Evolutionary conservation across 2,888 invertebrate species (phyloP).

Genomic region (Tanypteryx hageni): DNA sequence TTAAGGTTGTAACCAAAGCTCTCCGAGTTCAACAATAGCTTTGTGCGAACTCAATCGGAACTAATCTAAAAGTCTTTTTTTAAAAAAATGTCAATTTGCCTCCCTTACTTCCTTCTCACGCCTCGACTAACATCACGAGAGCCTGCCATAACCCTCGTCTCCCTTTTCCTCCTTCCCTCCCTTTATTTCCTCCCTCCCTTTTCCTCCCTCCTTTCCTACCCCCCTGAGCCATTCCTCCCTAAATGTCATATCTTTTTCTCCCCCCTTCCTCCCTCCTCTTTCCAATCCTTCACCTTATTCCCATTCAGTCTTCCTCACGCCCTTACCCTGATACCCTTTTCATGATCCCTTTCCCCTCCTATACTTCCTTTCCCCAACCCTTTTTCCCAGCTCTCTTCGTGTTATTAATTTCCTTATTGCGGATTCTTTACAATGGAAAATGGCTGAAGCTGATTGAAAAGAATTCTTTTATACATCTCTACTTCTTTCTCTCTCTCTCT

Average conservation of each 20-base stretch:
- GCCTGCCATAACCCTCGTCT: neutral
- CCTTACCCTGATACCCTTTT: too few relatives aligned
- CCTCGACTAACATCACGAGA: neutral
- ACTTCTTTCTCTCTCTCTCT: neutral
- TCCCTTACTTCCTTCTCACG: neutral
- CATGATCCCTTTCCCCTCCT: neutral
- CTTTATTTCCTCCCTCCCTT: neutral
- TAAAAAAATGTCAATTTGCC: neutral
- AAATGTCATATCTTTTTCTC: neutral
- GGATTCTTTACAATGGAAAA: constrained; percentile 15
- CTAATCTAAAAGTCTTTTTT: constrained; percentile 12
- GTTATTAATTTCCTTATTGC: constrained; percentile 32
- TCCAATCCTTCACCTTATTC: neutral
- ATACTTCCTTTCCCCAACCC: neutral
- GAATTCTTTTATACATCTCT: neutral
- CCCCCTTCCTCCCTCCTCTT: neutral
- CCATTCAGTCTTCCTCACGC: neutral
- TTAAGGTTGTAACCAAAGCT: neutral
- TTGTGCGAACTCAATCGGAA: neutral
- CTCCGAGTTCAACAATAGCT: neutral
- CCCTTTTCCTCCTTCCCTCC: neutral
- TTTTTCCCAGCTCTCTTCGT: neutral
- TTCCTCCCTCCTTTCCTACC: too few relatives aligned
- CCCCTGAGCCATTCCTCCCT: neutral
- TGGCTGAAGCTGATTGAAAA: neutral